These are phyloP conservation scores for Napeogenes sylphis DNA, from an alignment of 2,888 invertebrate genomes.

Conservation along the genomic window DNA sequence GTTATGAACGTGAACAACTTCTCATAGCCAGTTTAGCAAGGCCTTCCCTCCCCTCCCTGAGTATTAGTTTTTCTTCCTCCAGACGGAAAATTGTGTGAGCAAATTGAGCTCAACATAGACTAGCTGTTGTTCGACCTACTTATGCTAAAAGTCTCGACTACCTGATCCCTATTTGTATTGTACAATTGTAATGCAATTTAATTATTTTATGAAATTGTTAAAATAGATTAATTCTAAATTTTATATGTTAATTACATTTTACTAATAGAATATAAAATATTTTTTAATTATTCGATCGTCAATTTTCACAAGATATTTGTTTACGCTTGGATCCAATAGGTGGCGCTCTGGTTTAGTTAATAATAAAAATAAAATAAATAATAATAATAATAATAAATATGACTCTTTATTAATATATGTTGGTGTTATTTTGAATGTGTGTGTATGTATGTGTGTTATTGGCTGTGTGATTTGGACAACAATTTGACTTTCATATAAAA, in stretches of 20 bases:
- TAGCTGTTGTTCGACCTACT: slow-evolving; percentile 61
- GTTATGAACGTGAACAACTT: slow-evolving; percentile 65
- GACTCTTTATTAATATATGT: too few species aligned
- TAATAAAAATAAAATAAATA: neutral
- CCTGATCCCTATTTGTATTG: slow-evolving; percentile 59
- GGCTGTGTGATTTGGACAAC: too few species aligned
- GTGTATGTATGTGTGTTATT: too few species aligned
- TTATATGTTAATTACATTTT: too few species aligned
- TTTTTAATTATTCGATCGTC: too few species aligned
- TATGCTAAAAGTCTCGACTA: slow-evolving; percentile 61
- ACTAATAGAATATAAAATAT: too few species aligned
- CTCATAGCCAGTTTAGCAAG: slow-evolving; percentile 43
- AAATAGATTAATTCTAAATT: too few species aligned
- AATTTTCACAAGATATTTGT: too few species aligned
- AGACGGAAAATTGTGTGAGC: slow-evolving; percentile 44
- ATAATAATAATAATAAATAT: too few species aligned
- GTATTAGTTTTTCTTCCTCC: slow-evolving; percentile 35
- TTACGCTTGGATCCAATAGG: neutral
- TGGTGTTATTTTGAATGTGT: too few species aligned
- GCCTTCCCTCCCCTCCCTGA: slow-evolving; percentile 42
- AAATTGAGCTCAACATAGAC: slow-evolving; percentile 44
- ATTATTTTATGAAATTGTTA: slow-evolving; percentile 48
- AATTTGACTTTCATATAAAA: too few species aligned
- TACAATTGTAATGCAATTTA: slow-evolving; percentile 37
- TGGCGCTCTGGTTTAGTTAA: slow-evolving; percentile 3